These are phyloP conservation scores for Papilio demoleus DNA, from an alignment of 2,888 invertebrate species.

Conservation along the genomic window DNA sequence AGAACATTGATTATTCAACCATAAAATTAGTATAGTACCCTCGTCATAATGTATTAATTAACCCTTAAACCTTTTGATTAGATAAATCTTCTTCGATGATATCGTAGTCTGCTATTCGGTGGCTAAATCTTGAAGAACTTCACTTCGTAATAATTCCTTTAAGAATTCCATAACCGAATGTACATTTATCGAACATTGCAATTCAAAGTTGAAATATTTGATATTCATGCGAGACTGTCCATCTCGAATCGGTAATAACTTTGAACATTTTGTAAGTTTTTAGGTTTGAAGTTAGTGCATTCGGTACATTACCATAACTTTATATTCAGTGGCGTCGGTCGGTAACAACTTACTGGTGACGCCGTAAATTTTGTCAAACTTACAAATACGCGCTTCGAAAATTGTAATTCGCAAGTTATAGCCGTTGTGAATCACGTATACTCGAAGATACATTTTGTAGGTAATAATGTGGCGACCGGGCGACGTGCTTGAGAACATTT, in stretches of 20 bases:
- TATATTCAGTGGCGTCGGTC: constrained; percentile 75
- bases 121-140: not conserved
- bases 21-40: not conserved
- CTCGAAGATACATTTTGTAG: constrained; percentile 32
- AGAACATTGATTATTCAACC: constrained; percentile 11
- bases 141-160: not conserved
- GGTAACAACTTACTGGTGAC: constrained; percentile 73
- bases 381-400: constrained; percentile 73
- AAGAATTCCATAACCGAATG: constrained; percentile 4
- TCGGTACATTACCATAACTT: constrained; percentile 77
- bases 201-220: constrained; percentile 40
- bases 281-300: constrained; percentile 71
- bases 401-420: constrained; percentile 74
- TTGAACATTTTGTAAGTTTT: constrained; percentile 73
- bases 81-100: no score
- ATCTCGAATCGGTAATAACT: constrained; percentile 65
- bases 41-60: not conserved
- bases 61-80: no score
- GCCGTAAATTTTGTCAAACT: constrained; percentile 77
- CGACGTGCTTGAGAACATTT: constrained; percentile 26
- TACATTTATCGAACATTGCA: constrained; percentile 23
- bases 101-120: no score
- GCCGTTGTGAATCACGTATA: constrained; percentile 63
- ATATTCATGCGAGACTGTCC: constrained; percentile 55
- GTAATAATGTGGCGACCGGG: constrained; percentile 28